Base-by-base conservation (phyloP, 2,888 invertebrate species). In the Drosophila fungiperda region DNA sequence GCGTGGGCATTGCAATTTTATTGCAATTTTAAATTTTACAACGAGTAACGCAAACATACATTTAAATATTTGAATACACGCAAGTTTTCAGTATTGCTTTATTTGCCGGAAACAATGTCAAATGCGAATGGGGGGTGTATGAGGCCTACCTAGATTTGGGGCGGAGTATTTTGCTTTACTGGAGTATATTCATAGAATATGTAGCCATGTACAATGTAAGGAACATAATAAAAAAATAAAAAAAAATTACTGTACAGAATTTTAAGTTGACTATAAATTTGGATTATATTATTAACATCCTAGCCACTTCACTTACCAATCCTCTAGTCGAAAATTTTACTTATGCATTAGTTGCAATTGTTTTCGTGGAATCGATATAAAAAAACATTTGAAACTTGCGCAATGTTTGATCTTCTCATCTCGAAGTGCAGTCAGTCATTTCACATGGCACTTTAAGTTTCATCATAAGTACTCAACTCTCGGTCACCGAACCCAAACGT, bases 1-100 rank as follows among this genome's bases (percentile, higher is more conserved):
- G 68, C 80, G 78, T 76, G 65, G 64, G 65, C 67, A 74, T 61
- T 68, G 65, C 57, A 76, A 64, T 63, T 52, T 52, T 60, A 73
- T 77, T 66, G 69, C 61, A 73, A 60, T 76, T 45, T 73, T 29
- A 63, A 80, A 74, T 80, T 80, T 63, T 75, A 59, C 66, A 75
- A 77, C 69, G 53, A 42, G 64, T 59, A 64, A 40, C 66, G 73
- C 36, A 66, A 36, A 60, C 61, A 70, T 62, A 58, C 58, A 65
- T 45, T 49, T 75, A 52, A 40, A 35, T 53, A 60, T 61, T 58
- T 64, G 12, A 69, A 69, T 63, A 48, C 59, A 45, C 49, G 35
- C 59, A 26, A 54, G 32, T 71, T 59, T 45, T 23, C 11, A 32
- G 33, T 32, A 50, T 57, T 52, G 4, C 8, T 45, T 36, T 32